Percentiles rank a stretch among this genome's conserved stretches.
Evolutionary conservation across 1,140 invertebrate genomes (phyloP).

Genomic region (Idris sp.): DNA sequence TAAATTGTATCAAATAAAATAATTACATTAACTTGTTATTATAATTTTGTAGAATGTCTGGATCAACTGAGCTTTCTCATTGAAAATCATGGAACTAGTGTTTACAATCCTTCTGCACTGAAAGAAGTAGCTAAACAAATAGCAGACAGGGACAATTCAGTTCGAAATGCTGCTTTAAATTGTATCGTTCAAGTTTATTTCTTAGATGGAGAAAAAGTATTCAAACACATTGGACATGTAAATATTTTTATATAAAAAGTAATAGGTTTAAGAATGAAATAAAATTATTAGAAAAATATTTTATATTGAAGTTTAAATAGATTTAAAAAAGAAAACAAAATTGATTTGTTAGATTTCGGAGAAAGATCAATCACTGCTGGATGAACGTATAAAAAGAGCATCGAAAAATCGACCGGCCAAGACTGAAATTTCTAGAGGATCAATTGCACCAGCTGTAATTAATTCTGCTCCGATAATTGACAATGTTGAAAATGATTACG

Average conservation of each 20-base stretch:
- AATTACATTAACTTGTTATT: too few relatives aligned
- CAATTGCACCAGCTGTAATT: constrained; percentile 67
- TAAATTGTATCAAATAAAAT: too few relatives aligned
- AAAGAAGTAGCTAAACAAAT: constrained; percentile 97
- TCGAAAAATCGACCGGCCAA: constrained; percentile 83
- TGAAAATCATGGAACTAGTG: constrained; percentile 89
- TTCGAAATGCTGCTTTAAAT: constrained; percentile 96
- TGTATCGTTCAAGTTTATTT: constrained; percentile 94
- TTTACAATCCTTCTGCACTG: constrained; percentile 90
- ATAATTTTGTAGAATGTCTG: constrained; percentile 86
- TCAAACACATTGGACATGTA: constrained; percentile 93
- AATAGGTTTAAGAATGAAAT: too few relatives aligned
- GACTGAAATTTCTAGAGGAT: constrained; percentile 68
- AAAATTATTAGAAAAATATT: too few relatives aligned
- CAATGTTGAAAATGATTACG: constrained; percentile 72
- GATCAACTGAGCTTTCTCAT: constrained; percentile 93
- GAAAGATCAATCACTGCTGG: constrained; percentile 95
- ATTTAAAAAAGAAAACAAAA: too few relatives aligned
- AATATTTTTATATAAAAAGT: constrained; percentile 7
- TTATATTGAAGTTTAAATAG: too few relatives aligned
- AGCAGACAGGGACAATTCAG: constrained; percentile 96
- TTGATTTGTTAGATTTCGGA: constrained; percentile 86
- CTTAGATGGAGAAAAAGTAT: constrained; percentile 93
- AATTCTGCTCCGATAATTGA: constrained; percentile 52
- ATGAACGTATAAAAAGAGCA: constrained; percentile 95